Base-by-base conservation (phyloP, 2,113 vertebrate species). In the Aldabrachelys gigantea region DNA sequence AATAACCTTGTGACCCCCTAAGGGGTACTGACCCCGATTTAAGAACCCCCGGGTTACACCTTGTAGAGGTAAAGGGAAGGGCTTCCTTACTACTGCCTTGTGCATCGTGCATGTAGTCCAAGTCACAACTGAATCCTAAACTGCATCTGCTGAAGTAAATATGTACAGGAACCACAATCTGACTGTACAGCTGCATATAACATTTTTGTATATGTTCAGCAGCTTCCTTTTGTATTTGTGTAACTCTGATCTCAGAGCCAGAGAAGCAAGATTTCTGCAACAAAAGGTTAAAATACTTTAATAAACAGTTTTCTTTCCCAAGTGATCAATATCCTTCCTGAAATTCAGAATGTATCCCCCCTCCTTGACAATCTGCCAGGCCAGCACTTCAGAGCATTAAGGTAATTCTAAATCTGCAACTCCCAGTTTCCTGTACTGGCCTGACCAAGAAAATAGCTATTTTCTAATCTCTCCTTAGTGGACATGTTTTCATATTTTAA, bases 351-450 rank as follows among this genome's bases (percentile, higher is more conserved):
- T 54, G 4, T 29, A 1, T 76, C 16, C 85, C 87, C 94, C 92
- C 87, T 79, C 90, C 82, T 44, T 57, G 89, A 82, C 90, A 95
- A 80, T 92, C 82, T 94, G 88, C 53, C 53, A 96, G 75, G 75
- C 50, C 92, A 87, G 57, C 75, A 82, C 35, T 87, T 72, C 19
- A 75, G 91, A 88, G n/a, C n/a, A 25, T 10, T 54, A 54, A 78
- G 9, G 76, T 91, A 92, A 92, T 93, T 92, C 75, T 87, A 78
- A 96, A 84, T 87, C 54, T 84, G 85, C 82, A 90, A 76, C 27
- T 89, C 90, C 82, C 54, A 79, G 57, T 81, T 88, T 44, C 62
- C 81, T 89, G 87, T 52, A 94, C 59, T 53, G 85, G 52, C 83
- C 89, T 80, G 49, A 17, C 88, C 87, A 96, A 85, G 24, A 87